Percentiles rank a stretch among this genome's conserved stretches.
Evolutionary conservation across 1,140 invertebrate species (phyloP).

Genomic region (Heliconius congener): DNA sequence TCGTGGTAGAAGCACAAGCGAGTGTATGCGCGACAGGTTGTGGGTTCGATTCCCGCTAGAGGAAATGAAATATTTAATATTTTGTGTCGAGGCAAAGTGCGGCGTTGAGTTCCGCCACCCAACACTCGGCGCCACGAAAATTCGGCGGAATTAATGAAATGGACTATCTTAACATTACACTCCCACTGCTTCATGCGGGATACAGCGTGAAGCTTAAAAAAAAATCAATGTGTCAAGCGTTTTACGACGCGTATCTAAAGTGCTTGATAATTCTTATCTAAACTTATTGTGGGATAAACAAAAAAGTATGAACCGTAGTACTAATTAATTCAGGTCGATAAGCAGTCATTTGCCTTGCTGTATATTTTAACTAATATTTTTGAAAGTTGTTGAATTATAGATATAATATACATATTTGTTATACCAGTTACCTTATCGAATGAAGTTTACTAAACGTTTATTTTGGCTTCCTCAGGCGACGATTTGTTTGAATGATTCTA

Average conservation of each 20-base stretch:
- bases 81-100: no score
- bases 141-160: no score
- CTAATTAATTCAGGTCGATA: conserved; percentile 39
- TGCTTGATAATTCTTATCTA: conserved; percentile 34
- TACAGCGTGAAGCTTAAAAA: no score
- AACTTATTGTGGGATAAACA: conserved; percentile 28
- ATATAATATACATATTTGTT: neutral
- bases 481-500: no score
- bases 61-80: no score
- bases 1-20: no score
- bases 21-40: no score
- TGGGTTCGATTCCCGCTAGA: no score
- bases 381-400: conserved; percentile 27
- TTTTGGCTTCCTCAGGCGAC: neutral
- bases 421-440: neutral
- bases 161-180: no score
- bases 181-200: no score
- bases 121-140: no score
- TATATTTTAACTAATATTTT: conserved; percentile 35
- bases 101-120: no score
- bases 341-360: conserved; percentile 27
- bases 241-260: conserved; percentile 35
- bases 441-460: neutral
- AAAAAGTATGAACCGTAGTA: conserved; percentile 25
- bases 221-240: conserved; percentile 19